Evolutionary conservation across 2,888 invertebrate species (phyloP), one percentile per base, ranked within the genome.

Genomic region (Melinaea marsaeus): DNA sequence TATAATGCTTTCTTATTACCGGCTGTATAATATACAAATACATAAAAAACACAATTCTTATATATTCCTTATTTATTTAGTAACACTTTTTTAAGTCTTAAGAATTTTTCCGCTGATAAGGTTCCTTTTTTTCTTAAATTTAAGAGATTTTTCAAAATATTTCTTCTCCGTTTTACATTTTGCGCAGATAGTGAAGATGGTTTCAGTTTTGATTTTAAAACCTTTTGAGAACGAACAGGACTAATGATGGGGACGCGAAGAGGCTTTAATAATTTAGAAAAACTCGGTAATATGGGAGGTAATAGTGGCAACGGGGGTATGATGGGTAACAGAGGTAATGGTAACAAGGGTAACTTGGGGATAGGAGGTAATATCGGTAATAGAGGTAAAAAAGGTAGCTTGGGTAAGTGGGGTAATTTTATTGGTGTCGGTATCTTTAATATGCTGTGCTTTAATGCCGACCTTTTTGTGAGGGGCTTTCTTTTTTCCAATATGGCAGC

Each of bases 41-140:
- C 22, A 37, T 2, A 6, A 37, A 37, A 37, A 37, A 37, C 7
- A 37, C 37, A 42, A 42, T 42, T 9, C 1, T 11, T 9, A 42
- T 42, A 42, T 9, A 7, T 51, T 3, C 22, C 7, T 51, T 51
- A 22, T 4, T 9, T 9, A 32, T 13, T 65, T 11, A 63, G 54
- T n/a, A 66, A 57, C 13, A 86, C 59, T 62, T 78, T 84, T 63
- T 76, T 83, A 67, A 85, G 81, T 54, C 75, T 75, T 22, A 77
- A 45, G 71, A 76, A 84, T 61, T 86, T 82, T 1, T 74, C 66
- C 2, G 76, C 71, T 0, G 83, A 79, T 57, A 88, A 62, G 0
- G 79, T 75, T 0, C 87, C 85, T 60, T 72, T 76, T 13, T 65
- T 78, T 62, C 75, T 83, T 47, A 88, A 70, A 11, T 82, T 74